These are phyloP conservation scores for Drosophila ironensis DNA, from an alignment of 1,140 invertebrate genomes.

Conservation along the genomic window DNA sequence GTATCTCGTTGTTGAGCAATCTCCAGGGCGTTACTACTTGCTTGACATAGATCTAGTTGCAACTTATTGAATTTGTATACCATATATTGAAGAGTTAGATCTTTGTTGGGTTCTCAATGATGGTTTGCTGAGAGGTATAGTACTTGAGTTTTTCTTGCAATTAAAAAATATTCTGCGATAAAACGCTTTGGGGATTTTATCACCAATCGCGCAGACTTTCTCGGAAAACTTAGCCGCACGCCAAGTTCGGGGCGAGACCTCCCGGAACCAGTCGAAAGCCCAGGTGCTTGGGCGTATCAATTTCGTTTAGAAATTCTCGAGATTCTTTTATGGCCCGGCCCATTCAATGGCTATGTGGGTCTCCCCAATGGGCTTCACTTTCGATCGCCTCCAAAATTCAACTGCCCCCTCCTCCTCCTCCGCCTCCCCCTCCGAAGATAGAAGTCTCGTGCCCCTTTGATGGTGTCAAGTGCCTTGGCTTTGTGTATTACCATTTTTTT, in stretches of 20 bases:
- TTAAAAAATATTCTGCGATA: too few species aligned
- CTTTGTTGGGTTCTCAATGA: too few species aligned
- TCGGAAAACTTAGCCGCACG: conserved; percentile 45
- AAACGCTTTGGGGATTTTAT: too few species aligned
- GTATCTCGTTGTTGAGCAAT: too few species aligned
- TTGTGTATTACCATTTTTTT: conserved; percentile 4
- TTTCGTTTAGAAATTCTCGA: conserved; percentile 65
- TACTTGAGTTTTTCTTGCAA: too few species aligned
- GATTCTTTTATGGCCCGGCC: conserved; percentile 41
- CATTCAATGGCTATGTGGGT: conserved; percentile 31
- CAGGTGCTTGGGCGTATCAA: conserved; percentile 48
- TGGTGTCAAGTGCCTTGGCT: conserved; percentile 43
- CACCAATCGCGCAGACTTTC: neutral
- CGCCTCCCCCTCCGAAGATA: neutral
- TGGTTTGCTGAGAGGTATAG: too few species aligned
- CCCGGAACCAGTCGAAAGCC: conserved; percentile 17
- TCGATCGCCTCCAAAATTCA: conserved; percentile 45
- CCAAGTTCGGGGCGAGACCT: neutral
- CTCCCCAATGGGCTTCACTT: conserved; percentile 47
- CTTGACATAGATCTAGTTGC: too few species aligned
- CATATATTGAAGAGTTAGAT: too few species aligned
- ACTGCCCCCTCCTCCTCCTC: too few species aligned
- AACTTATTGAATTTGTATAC: too few species aligned
- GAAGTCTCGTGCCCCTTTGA: neutral
- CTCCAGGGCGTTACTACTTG: too few species aligned